These are phyloP conservation scores for Eristalis pertinax DNA, from an alignment of 2,888 invertebrate genomes.

Conservation along the genomic window DNA sequence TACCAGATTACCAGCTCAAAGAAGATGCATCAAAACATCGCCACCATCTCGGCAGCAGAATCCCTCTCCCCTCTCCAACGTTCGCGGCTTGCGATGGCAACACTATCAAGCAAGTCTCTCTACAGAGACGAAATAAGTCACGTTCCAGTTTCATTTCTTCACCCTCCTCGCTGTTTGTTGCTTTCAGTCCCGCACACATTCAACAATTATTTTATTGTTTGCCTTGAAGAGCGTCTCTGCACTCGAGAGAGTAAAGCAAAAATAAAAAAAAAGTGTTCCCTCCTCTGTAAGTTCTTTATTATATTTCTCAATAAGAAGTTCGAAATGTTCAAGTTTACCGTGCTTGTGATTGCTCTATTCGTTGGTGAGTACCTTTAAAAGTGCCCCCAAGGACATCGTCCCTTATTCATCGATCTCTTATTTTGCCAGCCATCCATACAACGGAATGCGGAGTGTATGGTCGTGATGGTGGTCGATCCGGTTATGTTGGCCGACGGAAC, in stretches of 20 bases:
- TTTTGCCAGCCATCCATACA: conserved; percentile 60
- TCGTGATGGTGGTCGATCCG: conserved; percentile 62
- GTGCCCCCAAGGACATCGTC: background rate
- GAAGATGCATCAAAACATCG: too few species aligned
- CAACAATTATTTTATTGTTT: conserved; percentile 65
- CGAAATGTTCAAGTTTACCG: conserved; percentile 59
- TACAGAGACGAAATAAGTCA: conserved; percentile 8
- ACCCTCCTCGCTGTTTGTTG: background rate
- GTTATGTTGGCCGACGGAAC: conserved; percentile 69
- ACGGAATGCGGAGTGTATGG: conserved; percentile 72
- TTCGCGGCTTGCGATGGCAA: background rate
- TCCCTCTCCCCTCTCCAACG: background rate
- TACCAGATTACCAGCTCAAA: too few species aligned
- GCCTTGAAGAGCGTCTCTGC: conserved; percentile 53
- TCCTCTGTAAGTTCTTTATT: background rate
- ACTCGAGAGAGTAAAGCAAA: conserved; percentile 16
- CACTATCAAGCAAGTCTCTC: background rate
- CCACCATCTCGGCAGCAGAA: background rate
- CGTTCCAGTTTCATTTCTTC: conserved; percentile 43
- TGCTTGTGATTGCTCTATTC: conserved; percentile 43
- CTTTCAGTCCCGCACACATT: conserved; percentile 22
- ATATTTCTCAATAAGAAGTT: conserved; percentile 22
- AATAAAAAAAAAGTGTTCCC: background rate
- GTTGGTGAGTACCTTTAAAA: conserved; percentile 53
- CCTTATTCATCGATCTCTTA: background rate